phyloP scores from a whole-genome alignment of 2,888 invertebrate species.

The Ligdia adustata region DNA sequence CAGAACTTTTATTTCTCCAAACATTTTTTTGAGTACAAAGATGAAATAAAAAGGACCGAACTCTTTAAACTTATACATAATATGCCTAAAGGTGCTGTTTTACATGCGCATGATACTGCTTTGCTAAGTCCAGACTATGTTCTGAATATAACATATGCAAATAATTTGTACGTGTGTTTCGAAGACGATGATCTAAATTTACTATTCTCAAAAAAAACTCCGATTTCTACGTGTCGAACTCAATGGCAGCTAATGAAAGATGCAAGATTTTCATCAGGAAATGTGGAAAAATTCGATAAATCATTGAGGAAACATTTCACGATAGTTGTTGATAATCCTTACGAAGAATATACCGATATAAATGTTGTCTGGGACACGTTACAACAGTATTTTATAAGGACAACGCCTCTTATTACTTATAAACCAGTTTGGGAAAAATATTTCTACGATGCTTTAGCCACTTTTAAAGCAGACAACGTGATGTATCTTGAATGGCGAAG shows the following conservation, averaged over 20 bases:
- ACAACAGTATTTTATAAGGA: constrained; percentile 77
- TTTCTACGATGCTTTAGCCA: constrained; percentile 85
- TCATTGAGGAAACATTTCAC: constrained; percentile 80
- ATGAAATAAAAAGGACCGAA: constrained; percentile 82
- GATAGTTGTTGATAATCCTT: constrained; percentile 78
- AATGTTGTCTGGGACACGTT: constrained; percentile 86
- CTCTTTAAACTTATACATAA: constrained; percentile 86
- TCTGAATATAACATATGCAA: constrained; percentile 85
- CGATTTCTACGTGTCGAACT: constrained; percentile 47
- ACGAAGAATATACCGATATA: constrained; percentile 74
- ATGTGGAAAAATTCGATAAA: constrained; percentile 79
- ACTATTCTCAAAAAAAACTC: constrained; percentile 55
- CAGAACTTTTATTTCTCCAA: constrained; percentile 84
- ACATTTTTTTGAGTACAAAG: constrained; percentile 87
- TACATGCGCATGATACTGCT: constrained; percentile 88
- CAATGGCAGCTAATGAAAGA: constrained; percentile 79
- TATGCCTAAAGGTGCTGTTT: constrained; percentile 90
- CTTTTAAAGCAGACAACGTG: constrained; percentile 87
- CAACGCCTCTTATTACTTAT: constrained; percentile 82
- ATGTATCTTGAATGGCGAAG: constrained; percentile 88
- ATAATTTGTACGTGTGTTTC: constrained; percentile 84
- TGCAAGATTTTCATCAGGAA: constrained; percentile 70
- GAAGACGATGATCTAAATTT: constrained; percentile 51
- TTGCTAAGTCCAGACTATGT: constrained; percentile 85
- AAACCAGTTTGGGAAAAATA: constrained; percentile 87